Evolutionary conservation across 1,140 invertebrate species (phyloP), one percentile per base, ranked within the genome.

Genomic region (Cataglyphis hispanica): DNA sequence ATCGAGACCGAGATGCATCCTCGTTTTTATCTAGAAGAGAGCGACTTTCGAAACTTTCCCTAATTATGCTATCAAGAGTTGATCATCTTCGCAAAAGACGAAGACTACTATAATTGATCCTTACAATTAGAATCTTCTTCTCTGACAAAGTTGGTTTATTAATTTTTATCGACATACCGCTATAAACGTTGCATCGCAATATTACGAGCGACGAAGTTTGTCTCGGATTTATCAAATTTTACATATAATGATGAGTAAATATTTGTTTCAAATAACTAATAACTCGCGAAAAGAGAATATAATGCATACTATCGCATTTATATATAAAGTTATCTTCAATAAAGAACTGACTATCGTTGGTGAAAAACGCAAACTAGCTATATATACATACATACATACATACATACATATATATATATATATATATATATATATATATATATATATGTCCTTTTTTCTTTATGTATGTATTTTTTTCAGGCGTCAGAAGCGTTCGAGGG

Each of bases 401-500:
- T 13, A n/a, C n/a, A n/a, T n/a, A n/a, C n/a, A n/a, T n/a, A n/a
- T n/a, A n/a, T n/a, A n/a, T n/a, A 37, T 37, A 37, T 37, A 5
- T 37, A 37, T 37, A 7, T 37, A 37, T 37, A 37, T 40, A 40
- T 43, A 43, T 10, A 7, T 72, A 43, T 40, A 70, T 37, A 16
- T 27, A 16, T 31, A 58, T 27, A 27, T 13, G 40, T 25, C 37
- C 27, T 72, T 83, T 83, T 81, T 83, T 72, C 78, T 72, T 83
- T 60, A 60, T n/a, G 46, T 63, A 56, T 69, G 58, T 90, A 89
- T 89, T 88, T 91, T 91, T 91, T 88, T 88, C 74, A 75, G 75
- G 86, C 76, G 89, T 86, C 90, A 92, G 89, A 91, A 92, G 91
- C 89, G 89, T 91, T 91, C 89, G 89, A 86, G 91, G 89, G 91